Base-by-base conservation (phyloP, 2,113 vertebrate genomes). In the Triplophysa dalaica region DNA sequence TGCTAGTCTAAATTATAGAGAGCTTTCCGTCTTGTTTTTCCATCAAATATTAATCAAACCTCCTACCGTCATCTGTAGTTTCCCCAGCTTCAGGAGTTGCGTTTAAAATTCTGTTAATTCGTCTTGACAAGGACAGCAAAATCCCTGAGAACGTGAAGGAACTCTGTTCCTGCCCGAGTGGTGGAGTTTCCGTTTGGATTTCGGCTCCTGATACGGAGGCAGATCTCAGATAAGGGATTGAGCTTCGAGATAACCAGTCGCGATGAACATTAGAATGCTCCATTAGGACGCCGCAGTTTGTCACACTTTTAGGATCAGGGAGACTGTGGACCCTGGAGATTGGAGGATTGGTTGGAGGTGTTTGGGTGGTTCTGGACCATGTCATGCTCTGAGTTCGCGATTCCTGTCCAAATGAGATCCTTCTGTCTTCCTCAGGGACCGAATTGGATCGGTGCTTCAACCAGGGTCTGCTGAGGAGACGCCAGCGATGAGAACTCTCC, bases 21-120 rank as follows among this genome's bases (percentile, higher is more conserved):
- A 7, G 33, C 33, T 38, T 38, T 38, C 33, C 1, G 33, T 38
- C 33, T 21, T 52, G n/a, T n/a, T 64, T 21, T 26, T 56, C 62
- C 24, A 19, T n/a, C 3, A 79, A 66, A 68, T 45, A 13, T 64
- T 29, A 48, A 63, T 54, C 63, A n/a, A 14, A 26, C 2, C 7
- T 81, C 91, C 89, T 92, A 92, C 91, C 90, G 10, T 87, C 70
- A 60, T 86, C 70, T 13, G 58, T 16, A 14, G 5, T 11, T 48
- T 56, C 38, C 14, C 67, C 24, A 0, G 62, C 62, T 12, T 81
- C 74, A 4, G 85, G 81, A 58, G 83, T 75, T n/a, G 83, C 9
- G 8, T 64, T 84, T 66, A 87, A 63, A 56, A 89, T 81, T 69
- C 78, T 50, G 69, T 81, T 48, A 73, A 91, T 80, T 64, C 85